Evolutionary conservation across 2,888 invertebrate species (phyloP).

Genomic region (Ophioninae sp.): DNA sequence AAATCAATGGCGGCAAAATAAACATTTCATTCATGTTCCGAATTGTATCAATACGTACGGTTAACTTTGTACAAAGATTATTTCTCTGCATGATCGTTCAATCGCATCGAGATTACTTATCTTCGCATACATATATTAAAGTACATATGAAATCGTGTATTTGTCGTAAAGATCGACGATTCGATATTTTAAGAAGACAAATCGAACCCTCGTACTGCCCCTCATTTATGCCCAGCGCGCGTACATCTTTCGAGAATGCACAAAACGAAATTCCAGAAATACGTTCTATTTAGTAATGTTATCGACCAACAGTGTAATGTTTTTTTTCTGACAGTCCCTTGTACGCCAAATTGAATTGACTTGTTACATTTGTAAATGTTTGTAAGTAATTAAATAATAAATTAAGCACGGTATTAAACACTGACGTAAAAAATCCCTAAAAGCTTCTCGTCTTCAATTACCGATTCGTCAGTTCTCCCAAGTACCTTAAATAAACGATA

Average conservation of each 20-base stretch:
- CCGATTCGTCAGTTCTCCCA: not conserved
- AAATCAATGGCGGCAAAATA: not conserved
- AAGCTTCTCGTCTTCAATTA: not conserved
- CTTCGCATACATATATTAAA: constrained; percentile 16
- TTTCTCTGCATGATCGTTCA: constrained; percentile 60
- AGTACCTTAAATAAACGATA: not conserved
- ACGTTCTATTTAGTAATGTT: constrained; percentile 61
- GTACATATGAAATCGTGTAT: constrained; percentile 19
- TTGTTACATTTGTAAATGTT: constrained; percentile 80
- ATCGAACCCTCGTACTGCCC: constrained; percentile 24
- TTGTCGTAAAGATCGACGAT: constrained; percentile 29
- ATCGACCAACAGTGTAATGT: constrained; percentile 71
- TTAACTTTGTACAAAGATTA: constrained; percentile 64
- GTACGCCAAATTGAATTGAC: constrained; percentile 79
- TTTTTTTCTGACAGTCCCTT: constrained; percentile 73
- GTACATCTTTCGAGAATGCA: constrained; percentile 45
- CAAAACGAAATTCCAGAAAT: constrained; percentile 52
- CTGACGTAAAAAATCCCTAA: constrained; percentile 19
- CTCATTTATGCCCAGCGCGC: not conserved
- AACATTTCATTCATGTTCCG: constrained; percentile 44
- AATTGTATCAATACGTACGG: constrained; percentile 50
- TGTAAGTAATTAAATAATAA: constrained; percentile 79
- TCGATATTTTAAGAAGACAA: constrained; percentile 38
- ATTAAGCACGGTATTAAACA: constrained; percentile 71
- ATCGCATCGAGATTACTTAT: constrained; percentile 32